Evolutionary conservation across 2,797 vertebrate species (phyloP), one percentile per base, ranked within the genome.

Genomic region (Gymnoscopelus braueri): DNA sequence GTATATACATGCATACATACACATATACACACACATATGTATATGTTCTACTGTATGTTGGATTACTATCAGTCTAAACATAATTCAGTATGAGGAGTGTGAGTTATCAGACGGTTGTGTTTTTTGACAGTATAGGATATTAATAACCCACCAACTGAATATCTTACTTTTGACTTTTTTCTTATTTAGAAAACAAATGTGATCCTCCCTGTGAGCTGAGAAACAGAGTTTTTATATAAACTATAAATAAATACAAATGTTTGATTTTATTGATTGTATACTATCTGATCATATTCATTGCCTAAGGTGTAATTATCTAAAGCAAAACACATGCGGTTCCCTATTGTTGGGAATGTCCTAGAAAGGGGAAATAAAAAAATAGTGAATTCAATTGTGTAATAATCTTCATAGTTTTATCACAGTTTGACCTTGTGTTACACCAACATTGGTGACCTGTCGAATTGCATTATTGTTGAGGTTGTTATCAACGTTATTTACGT

Each of bases 151-250:
- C n/a, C 29, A 47, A 60, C 5, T 15, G 50, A 14, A 63, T 59
- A 74, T 69, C 68, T 75, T 63, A 55, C 35, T 62, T 35, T 32
- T 62, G 13, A 65, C 49, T 9, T n/a, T 4, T 48, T 72, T 72
- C 29, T 63, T 79, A 70, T 75, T 78, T 72, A 71, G 19, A 39
- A 47, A 39, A 72, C 58, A 63, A 55, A 52, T 63, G 63, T 52
- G 48, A 51, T 60, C 63, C 54, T 39, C 49, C 24, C 59, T 3
- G 57, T 67, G 44, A 78, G 67, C 35, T 65, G 56, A 67, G 71
- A 76, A 78, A 67, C 12, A 24, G 13, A 15, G 19, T 53, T 61
- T 82, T 82, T 84, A 71, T 84, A 78, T 78, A 2, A 44, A 44
- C 39, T 44, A 65, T 60, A 65, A 75, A 79, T 83, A 83, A 82